Evolutionary conservation across 2,888 invertebrate genomes (phyloP).

Genomic region (Drosophila fulvimacula): DNA sequence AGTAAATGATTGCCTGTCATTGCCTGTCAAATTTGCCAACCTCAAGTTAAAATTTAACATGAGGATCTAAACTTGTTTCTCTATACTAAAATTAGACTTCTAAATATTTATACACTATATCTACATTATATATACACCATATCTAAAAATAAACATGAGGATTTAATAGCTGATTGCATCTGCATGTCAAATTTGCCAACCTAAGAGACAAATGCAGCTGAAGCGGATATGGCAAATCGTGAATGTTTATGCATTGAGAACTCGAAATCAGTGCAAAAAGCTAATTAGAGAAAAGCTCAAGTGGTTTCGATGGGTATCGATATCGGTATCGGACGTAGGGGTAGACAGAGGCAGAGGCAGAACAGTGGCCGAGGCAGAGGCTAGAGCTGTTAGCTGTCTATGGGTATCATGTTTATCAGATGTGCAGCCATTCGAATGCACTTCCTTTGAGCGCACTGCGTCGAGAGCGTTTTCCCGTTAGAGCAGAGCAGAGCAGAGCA

Average conservation of each 20-base stretch:
- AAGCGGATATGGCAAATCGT: slow-evolving; percentile 27
- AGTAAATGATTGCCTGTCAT: slow-evolving; percentile 9
- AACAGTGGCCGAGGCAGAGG: not conserved
- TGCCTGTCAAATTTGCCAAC: slow-evolving; percentile 8
- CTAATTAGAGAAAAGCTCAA: slow-evolving; percentile 51
- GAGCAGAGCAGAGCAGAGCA: slow-evolving; percentile 33
- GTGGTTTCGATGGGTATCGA: slow-evolving; percentile 23
- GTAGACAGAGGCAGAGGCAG: not conserved
- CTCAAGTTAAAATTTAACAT: not conserved
- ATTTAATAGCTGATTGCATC: slow-evolving; percentile 9
- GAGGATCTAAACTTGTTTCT: not conserved
- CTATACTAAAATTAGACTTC: no score
- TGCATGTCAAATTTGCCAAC: slow-evolving; percentile 9
- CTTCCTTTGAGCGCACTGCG: slow-evolving; percentile 76
- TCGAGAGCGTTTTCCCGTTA: slow-evolving; percentile 69
- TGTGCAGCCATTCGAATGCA: slow-evolving; percentile 79
- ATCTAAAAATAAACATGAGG: slow-evolving; percentile 1
- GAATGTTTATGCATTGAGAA: slow-evolving; percentile 25
- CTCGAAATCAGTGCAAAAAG: slow-evolving; percentile 38
- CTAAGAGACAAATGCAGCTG: not conserved
- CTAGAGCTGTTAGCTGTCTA: slow-evolving; percentile 44
- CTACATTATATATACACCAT: no score
- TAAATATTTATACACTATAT: no score
- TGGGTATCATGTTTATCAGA: slow-evolving; percentile 75
- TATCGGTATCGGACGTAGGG: slow-evolving; percentile 26